These are phyloP conservation scores for Phania funesta DNA, from an alignment of 2,888 invertebrate species.

Conservation along the genomic window DNA sequence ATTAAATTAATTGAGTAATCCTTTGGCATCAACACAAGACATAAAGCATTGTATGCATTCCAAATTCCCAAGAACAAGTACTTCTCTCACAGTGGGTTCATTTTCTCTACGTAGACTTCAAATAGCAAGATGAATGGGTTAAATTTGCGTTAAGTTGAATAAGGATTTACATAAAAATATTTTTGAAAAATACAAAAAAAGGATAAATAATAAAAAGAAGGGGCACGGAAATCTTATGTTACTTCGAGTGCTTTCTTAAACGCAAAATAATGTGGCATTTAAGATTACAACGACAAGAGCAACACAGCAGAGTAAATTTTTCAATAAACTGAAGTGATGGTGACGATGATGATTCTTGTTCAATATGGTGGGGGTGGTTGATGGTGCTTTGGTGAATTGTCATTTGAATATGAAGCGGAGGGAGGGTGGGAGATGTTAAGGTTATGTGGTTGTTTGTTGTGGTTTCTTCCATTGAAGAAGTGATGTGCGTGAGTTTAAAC, in stretches of 20 bases:
- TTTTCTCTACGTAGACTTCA: slow-evolving; percentile 35
- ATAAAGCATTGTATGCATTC: slow-evolving; percentile 41
- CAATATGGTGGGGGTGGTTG: slow-evolving; percentile 1
- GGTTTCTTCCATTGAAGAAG: slow-evolving; percentile 47
- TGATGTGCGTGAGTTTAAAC: slow-evolving; percentile 28
- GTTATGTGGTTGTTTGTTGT: slow-evolving; percentile 64
- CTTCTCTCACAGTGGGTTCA: slow-evolving; percentile 17
- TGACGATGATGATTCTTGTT: slow-evolving; percentile 35
- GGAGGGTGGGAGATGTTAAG: slow-evolving; percentile 23
- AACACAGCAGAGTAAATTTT: slow-evolving; percentile 47
- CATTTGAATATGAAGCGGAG: background rate
- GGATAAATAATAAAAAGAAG: slow-evolving; percentile 44
- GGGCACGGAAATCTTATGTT: slow-evolving; percentile 29
- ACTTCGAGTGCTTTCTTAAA: slow-evolving; percentile 27
- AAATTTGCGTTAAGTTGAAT: slow-evolving; percentile 67
- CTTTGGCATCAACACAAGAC: slow-evolving; percentile 73
- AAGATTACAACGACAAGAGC: slow-evolving; percentile 27
- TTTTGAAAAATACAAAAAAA: slow-evolving; percentile 11
- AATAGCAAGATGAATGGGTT: slow-evolving; percentile 71
- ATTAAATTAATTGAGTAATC: slow-evolving; percentile 81
- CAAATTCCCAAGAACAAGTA: slow-evolving; percentile 47
- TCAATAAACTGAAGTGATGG: slow-evolving; percentile 57
- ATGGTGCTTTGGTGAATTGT: slow-evolving; percentile 9
- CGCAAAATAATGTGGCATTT: slow-evolving; percentile 58
- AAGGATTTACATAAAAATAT: slow-evolving; percentile 52